Evolutionary conservation across 2,888 invertebrate species (phyloP).

Genomic region (Odontomyia ornata): DNA sequence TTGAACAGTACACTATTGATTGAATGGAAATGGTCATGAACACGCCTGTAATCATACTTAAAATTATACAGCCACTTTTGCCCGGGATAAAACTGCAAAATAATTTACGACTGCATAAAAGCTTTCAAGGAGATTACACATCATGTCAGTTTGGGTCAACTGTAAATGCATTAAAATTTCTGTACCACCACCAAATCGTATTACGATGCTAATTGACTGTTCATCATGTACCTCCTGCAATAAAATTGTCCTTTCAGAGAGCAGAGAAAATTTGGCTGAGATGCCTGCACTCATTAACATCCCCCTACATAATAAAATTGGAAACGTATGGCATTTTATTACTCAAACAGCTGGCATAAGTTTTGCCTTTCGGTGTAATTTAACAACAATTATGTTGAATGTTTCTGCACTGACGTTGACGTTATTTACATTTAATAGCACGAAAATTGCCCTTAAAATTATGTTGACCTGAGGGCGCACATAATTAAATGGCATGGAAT

Average conservation of each 20-base stretch:
- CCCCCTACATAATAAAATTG: too few relatives aligned
- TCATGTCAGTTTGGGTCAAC: conserved; percentile 3
- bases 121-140: conserved; percentile 33
- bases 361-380: background rate
- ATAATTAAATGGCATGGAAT: too few relatives aligned
- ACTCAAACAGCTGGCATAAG: too few relatives aligned
- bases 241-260: background rate
- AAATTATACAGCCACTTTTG: too few relatives aligned
- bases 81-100: too few relatives aligned
- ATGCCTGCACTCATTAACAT: too few relatives aligned
- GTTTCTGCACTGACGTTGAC: background rate
- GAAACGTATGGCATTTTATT: too few relatives aligned
- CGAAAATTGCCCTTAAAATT: background rate
- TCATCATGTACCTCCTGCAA: background rate
- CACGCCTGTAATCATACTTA: too few relatives aligned
- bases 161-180: conserved; percentile 26
- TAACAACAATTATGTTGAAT: conserved; percentile 4
- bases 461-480: too few relatives aligned
- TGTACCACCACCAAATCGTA: background rate
- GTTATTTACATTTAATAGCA: background rate
- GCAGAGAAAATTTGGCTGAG: background rate
- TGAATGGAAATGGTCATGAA: too few relatives aligned
- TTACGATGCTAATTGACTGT: conserved; percentile 24
- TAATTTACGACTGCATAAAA: background rate
- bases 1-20: too few relatives aligned